Percentiles rank a stretch among this genome's conserved stretches.
phyloP scores from a whole-genome alignment of 1,140 invertebrate genomes.

The Polypedilum vanderplanki region DNA sequence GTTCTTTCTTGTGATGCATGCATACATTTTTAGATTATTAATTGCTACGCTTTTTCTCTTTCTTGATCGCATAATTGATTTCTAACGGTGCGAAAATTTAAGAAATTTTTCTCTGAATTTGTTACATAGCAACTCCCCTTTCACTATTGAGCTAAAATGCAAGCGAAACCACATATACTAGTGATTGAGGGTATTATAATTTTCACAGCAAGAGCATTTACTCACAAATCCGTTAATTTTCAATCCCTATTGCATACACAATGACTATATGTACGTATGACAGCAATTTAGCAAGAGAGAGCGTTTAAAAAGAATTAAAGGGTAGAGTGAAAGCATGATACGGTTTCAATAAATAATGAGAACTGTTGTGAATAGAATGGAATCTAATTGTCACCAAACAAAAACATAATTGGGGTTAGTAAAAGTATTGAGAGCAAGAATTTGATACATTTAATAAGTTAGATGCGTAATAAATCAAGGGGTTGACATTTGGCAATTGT shows the following conservation, averaged over 20 bases:
- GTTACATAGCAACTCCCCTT: background rate
- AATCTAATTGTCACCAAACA: constrained; percentile 25
- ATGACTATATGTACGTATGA: background rate
- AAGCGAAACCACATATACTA: background rate
- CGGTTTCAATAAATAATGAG: background rate
- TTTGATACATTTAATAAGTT: constrained; percentile 21
- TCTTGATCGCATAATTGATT: constrained; percentile 7
- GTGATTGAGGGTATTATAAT: constrained; percentile 6
- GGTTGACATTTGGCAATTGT: background rate
- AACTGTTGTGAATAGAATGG: background rate
- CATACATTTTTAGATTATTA: background rate
- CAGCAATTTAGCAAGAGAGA: background rate
- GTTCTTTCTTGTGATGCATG: no score
- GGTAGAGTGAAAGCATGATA: background rate
- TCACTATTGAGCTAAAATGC: background rate
- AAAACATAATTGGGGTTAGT: constrained; percentile 10
- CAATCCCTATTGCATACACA: constrained; percentile 1
- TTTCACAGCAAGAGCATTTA: constrained; percentile 22
- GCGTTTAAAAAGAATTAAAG: constrained; percentile 1
- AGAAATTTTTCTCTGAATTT: background rate
- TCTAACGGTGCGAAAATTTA: background rate
- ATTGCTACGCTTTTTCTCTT: background rate
- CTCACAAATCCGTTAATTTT: constrained; percentile 26
- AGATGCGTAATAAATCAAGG: background rate
- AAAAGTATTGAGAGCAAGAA: background rate